Evolutionary conservation across 2,888 invertebrate species (phyloP).

Genomic region (Phorcus lineatus): DNA sequence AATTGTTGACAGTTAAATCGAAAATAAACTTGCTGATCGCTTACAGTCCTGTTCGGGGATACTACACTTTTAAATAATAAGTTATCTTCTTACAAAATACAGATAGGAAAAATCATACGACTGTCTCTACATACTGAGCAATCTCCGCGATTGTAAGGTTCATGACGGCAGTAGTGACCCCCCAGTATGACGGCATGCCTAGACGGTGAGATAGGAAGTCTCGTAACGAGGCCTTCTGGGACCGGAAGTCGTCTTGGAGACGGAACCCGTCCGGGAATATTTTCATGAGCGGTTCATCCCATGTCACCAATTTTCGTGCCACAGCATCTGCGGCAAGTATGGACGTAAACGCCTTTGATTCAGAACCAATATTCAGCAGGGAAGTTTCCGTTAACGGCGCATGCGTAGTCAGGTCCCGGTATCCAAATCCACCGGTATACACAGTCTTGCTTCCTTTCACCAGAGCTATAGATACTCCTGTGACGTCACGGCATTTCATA

Average conservation of each 20-base stretch:
- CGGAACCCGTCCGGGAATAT: slow-evolving; percentile 9
- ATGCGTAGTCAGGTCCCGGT: background rate
- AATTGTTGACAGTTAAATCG: too few species aligned
- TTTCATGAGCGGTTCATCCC: slow-evolving; percentile 24
- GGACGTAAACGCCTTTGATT: slow-evolving; percentile 26
- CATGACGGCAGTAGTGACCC: slow-evolving; percentile 21
- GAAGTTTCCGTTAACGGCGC: slow-evolving; percentile 3
- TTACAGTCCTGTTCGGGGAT: too few species aligned
- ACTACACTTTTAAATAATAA: too few species aligned
- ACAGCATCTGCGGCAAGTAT: slow-evolving; percentile 28
- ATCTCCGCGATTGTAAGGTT: slow-evolving; percentile 25
- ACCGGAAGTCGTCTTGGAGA: slow-evolving; percentile 25
- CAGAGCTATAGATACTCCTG: slow-evolving; percentile 16
- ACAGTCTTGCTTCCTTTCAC: slow-evolving; percentile 9
- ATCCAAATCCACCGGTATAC: slow-evolving; percentile 24
- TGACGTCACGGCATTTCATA: slow-evolving; percentile 19
- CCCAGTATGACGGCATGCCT: slow-evolving; percentile 28
- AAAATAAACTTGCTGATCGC: too few species aligned
- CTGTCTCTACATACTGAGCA: slow-evolving; percentile 3
- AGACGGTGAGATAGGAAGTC: slow-evolving; percentile 22
- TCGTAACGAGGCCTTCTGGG: slow-evolving; percentile 14
- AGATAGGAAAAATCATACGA: too few species aligned
- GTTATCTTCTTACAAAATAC: too few species aligned
- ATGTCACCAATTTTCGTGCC: background rate
- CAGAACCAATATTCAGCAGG: slow-evolving; percentile 23